Evolutionary conservation across 2,888 invertebrate genomes (phyloP).

Genomic region (Tipula lateralis): DNA sequence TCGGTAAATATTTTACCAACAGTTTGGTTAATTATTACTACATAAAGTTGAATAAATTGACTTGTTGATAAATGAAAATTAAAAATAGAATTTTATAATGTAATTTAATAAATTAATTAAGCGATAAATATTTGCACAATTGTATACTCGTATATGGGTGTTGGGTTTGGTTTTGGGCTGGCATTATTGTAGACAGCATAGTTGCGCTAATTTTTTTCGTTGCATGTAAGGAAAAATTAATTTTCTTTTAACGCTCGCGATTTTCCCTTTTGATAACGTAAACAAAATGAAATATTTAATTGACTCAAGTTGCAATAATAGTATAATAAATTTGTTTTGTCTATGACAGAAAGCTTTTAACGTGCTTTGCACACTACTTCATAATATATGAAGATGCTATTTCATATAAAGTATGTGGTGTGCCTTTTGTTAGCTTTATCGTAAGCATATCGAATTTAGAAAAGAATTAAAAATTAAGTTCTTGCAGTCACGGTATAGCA

Average conservation of each 20-base stretch:
- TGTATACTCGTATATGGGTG: background rate
- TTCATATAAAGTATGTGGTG: background rate
- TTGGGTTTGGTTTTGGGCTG: background rate
- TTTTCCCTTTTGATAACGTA: background rate
- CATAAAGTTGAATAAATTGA: background rate
- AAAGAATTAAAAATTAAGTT: no score
- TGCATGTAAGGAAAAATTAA: background rate
- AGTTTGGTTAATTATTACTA: background rate
- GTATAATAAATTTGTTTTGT: background rate
- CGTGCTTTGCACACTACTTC: background rate
- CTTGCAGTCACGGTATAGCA: no score
- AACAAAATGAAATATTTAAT: background rate
- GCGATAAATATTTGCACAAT: conserved; percentile 14
- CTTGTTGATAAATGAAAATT: conserved; percentile 4
- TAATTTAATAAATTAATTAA: background rate
- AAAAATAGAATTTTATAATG: background rate
- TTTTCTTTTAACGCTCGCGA: background rate
- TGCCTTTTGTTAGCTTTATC: background rate
- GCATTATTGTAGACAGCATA: background rate
- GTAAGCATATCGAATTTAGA: background rate
- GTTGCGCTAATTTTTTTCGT: background rate
- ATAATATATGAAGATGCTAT: background rate
- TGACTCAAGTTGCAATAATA: background rate
- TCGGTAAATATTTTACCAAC: background rate
- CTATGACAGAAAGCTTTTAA: background rate